Base-by-base conservation (phyloP, 1,140 invertebrate species). In the Cherax quadricarinatus region DNA sequence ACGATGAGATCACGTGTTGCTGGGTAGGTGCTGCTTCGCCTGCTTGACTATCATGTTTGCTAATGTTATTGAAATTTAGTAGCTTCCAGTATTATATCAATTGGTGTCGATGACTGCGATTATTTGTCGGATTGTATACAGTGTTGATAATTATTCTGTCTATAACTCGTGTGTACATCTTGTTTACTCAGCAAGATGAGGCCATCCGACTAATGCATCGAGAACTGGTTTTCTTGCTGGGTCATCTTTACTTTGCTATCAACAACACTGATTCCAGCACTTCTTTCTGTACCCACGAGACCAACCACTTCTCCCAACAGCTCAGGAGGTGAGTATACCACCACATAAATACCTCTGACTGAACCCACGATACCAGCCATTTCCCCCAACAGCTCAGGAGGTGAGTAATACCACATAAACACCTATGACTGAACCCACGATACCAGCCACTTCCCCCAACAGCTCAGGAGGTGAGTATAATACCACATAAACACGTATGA, bases 161-260 rank as follows among this genome's bases (percentile, higher is more conserved):
- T 60, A n/a, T n/a, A n/a, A n/a, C n/a, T n/a, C n/a, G n/a, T n/a
- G n/a, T n/a, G n/a, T n/a, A n/a, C n/a, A n/a, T n/a, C n/a, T n/a
- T 79, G 24, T 24, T 18, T 3, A 18, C 18, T 57, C 62, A 66
- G 62, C 62, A 66, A 66, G 12, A 66, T 16, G 62, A 66, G 4
- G 62, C 62, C 62, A 16, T 66, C 16, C 9, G 24, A 12, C n/a
- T 18, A 18, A 79, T 79, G 78, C 78, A 79, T 18, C 78, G 78
- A 10, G 78, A 79, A 16, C 18, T 79, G n/a, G 10, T 79, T 24
- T 79, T 24, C 78, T 18, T 79, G 48, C 4, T n/a, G 30, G 78
- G n/a, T 5, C 78, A 79, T 24, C 78, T 79, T 6, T 79, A 79
- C 78, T 79, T 79, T 24, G 78, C 78, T 24, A 41, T 79, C 78